Percentiles rank a stretch among this genome's conserved stretches.
Evolutionary conservation across 2,888 invertebrate species (phyloP).

Genomic region (Acleris cristana): DNA sequence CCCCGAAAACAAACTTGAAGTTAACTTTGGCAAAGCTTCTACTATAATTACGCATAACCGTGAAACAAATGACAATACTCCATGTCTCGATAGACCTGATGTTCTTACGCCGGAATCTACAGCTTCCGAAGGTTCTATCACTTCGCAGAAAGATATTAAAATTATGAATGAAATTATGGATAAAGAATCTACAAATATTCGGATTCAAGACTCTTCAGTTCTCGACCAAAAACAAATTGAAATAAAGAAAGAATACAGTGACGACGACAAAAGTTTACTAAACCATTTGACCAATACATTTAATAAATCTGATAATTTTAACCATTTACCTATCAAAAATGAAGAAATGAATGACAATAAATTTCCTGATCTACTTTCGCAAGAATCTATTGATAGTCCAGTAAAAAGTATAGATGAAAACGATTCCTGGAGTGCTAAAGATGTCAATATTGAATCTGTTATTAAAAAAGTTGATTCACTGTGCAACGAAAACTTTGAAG

Average conservation of each 20-base stretch:
- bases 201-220: slow-evolving; percentile 6
- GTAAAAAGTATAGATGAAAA: slow-evolving; percentile 86
- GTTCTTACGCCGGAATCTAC: slow-evolving; percentile 33
- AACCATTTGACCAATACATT: slow-evolving; percentile 30
- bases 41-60: slow-evolving; percentile 54
- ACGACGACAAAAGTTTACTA: slow-evolving; percentile 23
- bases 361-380: slow-evolving; percentile 39
- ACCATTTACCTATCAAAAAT: slow-evolving; percentile 31
- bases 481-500: slow-evolving; percentile 74
- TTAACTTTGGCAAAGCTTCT: slow-evolving; percentile 69
- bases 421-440: slow-evolving; percentile 91
- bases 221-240: slow-evolving; percentile 29
- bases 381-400: slow-evolving; percentile 45
- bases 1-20: slow-evolving; percentile 71
- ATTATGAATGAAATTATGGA: slow-evolving; percentile 20
- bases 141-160: slow-evolving; percentile 24
- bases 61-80: slow-evolving; percentile 20
- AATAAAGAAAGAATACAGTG: slow-evolving; percentile 17
- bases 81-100: slow-evolving; percentile 28
- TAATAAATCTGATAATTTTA: slow-evolving; percentile 33
- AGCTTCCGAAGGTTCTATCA: slow-evolving; percentile 27
- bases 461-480: slow-evolving; percentile 90
- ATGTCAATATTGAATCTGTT: slow-evolving; percentile 91
- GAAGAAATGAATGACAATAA: slow-evolving; percentile 48
- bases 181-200: slow-evolving; percentile 22